Conservation (phyloP, 2,888 invertebrate genomes). For the Caenorhabditis sp. region DNA sequence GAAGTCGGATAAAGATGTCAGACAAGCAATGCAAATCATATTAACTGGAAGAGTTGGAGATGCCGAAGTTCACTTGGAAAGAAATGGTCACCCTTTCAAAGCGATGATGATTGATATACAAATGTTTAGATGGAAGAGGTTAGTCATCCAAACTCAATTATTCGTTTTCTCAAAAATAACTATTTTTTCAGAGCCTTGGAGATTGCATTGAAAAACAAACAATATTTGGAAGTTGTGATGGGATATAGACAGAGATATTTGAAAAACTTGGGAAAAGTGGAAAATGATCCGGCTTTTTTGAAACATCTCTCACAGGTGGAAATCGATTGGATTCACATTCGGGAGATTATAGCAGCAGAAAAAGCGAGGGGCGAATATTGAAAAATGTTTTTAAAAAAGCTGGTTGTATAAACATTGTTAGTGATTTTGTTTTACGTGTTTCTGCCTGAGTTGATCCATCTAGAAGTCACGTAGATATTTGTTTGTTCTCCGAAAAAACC, state of each 20-base stretch:
- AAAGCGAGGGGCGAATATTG: slow-evolving; percentile 23
- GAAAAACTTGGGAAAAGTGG: slow-evolving; percentile 73
- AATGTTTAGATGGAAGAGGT: slow-evolving; percentile 81
- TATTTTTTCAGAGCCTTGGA: slow-evolving; percentile 77
- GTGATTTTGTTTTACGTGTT: no score
- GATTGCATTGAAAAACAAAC: slow-evolving; percentile 80
- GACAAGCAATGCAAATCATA: slow-evolving; percentile 73
- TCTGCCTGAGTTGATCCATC: no score
- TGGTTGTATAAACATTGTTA: no score
- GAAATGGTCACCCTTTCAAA: slow-evolving; percentile 75
- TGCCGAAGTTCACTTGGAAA: slow-evolving; percentile 80
- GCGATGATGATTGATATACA: slow-evolving; percentile 80
- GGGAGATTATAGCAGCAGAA: slow-evolving; percentile 71
- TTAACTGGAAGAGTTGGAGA: slow-evolving; percentile 72
- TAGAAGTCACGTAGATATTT: no score
- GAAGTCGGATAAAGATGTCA: slow-evolving; percentile 67
- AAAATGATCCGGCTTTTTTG: slow-evolving; percentile 70
- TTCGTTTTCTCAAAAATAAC: background rate
- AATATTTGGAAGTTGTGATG: slow-evolving; percentile 80
- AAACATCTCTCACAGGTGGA: slow-evolving; percentile 71
- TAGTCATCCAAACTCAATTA: no score
- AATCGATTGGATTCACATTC: slow-evolving; percentile 74
- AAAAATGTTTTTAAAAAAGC: background rate
- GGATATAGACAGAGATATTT: slow-evolving; percentile 78
- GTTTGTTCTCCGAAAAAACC: no score